phyloP scores from a whole-genome alignment of 2,113 vertebrate species.

The Hippotragus niger region DNA sequence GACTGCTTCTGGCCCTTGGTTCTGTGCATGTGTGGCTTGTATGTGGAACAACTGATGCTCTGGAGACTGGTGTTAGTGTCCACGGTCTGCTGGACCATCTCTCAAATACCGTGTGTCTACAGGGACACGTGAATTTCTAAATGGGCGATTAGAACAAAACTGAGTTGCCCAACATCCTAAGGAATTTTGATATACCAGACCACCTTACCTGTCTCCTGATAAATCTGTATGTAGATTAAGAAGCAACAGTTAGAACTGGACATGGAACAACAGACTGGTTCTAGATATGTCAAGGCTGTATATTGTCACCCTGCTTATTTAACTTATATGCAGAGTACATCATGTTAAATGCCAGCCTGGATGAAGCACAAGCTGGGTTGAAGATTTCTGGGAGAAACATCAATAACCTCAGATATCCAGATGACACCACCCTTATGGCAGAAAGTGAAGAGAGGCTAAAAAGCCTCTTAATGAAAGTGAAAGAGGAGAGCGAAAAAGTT shows the following conservation, averaged over 20 bases:
- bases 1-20: neutral
- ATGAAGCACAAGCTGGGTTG: neutral
- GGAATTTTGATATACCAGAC: neutral
- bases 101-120: neutral
- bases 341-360: neutral
- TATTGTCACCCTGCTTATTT: neutral
- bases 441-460: neutral
- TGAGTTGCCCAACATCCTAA: neutral
- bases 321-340: neutral
- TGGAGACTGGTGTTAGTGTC: neutral
- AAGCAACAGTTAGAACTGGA: neutral
- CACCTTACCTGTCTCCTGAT: neutral
- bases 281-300: neutral
- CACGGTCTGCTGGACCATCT: neutral
- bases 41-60: neutral
- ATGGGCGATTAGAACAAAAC: neutral
- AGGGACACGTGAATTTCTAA: neutral
- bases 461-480: neutral
- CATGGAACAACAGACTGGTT: neutral
- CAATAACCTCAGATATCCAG: neutral
- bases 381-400: neutral
- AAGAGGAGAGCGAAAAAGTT: neutral
- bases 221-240: neutral
- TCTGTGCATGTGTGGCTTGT: neutral
- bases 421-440: neutral